Conservation (phyloP, 2,113 vertebrate genomes). For the Lates calcarifer region DNA sequence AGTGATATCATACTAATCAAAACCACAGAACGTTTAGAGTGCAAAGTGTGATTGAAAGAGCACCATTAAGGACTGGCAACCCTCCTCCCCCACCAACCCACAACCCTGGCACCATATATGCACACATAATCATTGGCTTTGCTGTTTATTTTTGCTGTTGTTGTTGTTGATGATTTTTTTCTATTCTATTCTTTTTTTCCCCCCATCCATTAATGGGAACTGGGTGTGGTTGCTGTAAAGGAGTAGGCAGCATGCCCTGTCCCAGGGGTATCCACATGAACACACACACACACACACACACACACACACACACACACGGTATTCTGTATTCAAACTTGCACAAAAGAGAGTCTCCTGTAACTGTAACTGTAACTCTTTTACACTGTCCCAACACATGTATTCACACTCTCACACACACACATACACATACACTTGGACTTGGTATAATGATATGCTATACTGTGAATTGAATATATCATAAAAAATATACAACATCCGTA, state of each 20-base stretch:
- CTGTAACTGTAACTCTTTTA: conserved; percentile 9
- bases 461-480: neutral
- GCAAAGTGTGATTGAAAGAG: conserved; percentile 95
- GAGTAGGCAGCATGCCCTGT: conserved; percentile 52
- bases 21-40: conserved; percentile 97
- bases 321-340: conserved; percentile 25
- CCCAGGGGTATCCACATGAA: conserved; percentile 54
- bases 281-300: conserved; percentile 34
- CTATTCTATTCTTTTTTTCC: conserved; percentile 67
- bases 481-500: conserved; percentile 41
- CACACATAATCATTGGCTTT: conserved; percentile 49
- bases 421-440: neutral
- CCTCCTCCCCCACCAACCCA: conserved; percentile 14
- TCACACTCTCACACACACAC: neutral
- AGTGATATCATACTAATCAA: conserved; percentile 96
- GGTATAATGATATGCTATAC: neutral
- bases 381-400: neutral
- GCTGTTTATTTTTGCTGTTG: conserved; percentile 75
- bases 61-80: conserved; percentile 89
- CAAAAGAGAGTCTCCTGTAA: conserved; percentile 27
- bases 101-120: conserved; percentile 42
- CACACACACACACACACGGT: conserved; percentile 5
- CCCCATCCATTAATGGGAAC: conserved; percentile 90
- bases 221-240: conserved; percentile 90
- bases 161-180: conserved; percentile 65